Conservation (phyloP, 2,113 vertebrate species). For the Azemiops feae region DNA sequence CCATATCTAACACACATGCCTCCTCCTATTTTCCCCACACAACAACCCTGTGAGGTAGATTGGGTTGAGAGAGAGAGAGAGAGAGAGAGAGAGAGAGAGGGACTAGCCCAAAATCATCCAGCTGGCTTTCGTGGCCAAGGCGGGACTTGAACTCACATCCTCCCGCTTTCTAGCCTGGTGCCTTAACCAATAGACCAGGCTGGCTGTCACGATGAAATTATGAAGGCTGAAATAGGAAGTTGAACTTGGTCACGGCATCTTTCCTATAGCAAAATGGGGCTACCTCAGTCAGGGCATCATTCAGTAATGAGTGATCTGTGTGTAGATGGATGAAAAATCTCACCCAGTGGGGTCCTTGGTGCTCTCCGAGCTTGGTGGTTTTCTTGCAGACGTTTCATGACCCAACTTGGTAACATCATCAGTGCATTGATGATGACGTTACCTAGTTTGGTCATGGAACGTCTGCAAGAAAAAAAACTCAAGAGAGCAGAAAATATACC, state of each 20-base stretch:
- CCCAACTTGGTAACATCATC: too few species aligned
- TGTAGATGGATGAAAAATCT: not conserved
- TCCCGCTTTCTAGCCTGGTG: not conserved
- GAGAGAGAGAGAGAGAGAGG: too few species aligned
- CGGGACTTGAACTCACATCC: not conserved
- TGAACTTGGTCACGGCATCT: not conserved
- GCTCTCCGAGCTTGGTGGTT: too few species aligned
- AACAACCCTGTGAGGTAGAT: not conserved
- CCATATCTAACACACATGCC: not conserved
- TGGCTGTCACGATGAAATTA: not conserved
- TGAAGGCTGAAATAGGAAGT: not conserved
- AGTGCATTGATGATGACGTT: too few species aligned
- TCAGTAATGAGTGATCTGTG: not conserved
- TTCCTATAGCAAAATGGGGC: too few species aligned
- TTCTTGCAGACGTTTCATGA: too few species aligned
- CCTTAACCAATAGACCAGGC: not conserved
- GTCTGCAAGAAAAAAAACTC: too few species aligned
- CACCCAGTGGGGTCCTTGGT: too few species aligned
- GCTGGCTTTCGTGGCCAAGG: not conserved
- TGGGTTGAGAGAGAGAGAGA: not conserved
- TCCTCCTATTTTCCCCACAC: not conserved
- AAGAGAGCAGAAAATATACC: too few species aligned
- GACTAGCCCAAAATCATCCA: not conserved
- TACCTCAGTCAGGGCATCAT: not conserved
- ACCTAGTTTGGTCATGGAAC: too few species aligned